Base-by-base conservation (phyloP, 1,140 invertebrate genomes). In the Patella vulgata region DNA sequence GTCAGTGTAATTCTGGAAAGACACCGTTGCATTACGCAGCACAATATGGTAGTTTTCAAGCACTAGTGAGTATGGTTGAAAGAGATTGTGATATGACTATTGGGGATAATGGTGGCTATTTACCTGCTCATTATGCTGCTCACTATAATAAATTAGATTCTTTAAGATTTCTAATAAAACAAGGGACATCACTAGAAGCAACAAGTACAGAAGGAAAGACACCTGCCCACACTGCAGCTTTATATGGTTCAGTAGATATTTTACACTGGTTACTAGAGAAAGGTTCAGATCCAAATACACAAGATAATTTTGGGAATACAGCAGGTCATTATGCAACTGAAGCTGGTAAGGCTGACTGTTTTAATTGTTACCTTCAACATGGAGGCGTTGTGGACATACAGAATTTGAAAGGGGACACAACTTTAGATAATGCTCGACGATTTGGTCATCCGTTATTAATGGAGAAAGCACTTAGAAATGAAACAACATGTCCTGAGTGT, bases 231-330 rank as follows among this genome's bases (percentile, higher is more conserved):
- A 66, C 82, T 61, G 82, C 82, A 27, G 75, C 80, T n/a, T 60
- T 67, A 11, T 62, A 78, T 73, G 81, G 81, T 36, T 65, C 79
- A 12, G 59, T 72, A 1, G 70, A 79, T 65, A 76, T 74, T 3
- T 53, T 80, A 33, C 82, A 84, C 58, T 84, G 82, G 82, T 55
- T 84, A 12, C 60, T 82, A 48, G 81, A 82, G 36, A 76, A 80
- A 61, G 75, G 74, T 31, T 71, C 72, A 9, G 71, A 82, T 63
- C 74, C 79, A 31, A 82, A 82, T 55, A 66, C 69, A 19, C 66
- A 70, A 55, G 82, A 84, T 54, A 68, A n/a, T n/a, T n/a, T n/a
- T n/a, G 79, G 80, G 9, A 80, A 81, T 61, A 79, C 78, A 12
- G 69, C 73, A n/a, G 71, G 70, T 19, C 80, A 82, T 61, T 81